Conservation (phyloP, 1,140 invertebrate species). For the Drosophila asahinai region DNA sequence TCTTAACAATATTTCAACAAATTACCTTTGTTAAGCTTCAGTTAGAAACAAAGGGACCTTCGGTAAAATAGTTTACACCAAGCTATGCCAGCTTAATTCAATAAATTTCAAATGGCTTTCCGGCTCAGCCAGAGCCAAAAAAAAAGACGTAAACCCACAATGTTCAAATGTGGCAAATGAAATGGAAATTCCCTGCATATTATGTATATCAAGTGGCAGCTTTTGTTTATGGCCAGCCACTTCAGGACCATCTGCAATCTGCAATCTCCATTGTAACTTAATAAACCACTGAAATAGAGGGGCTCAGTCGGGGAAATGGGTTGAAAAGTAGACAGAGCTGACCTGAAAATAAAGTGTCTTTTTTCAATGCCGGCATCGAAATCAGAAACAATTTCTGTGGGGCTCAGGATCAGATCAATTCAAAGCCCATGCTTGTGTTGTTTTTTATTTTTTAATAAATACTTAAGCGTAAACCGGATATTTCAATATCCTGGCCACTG, state of each 20-base stretch:
- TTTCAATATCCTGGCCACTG: conserved; percentile 62
- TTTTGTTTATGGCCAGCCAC: conserved; percentile 42
- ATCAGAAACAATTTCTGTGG: conserved; percentile 39
- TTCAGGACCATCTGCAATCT: conserved; percentile 35
- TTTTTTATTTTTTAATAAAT: conserved; percentile 74
- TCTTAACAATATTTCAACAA: background rate
- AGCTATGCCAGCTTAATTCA: conserved; percentile 4
- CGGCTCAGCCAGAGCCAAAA: background rate
- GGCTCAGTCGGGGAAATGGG: background rate
- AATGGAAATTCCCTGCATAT: conserved; percentile 34
- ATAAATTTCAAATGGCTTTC: conserved; percentile 16
- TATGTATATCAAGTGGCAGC: conserved; percentile 38
- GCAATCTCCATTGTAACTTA: conserved; percentile 40
- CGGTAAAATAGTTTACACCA: background rate
- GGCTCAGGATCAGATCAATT: conserved; percentile 47
- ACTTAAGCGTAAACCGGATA: conserved; percentile 69
- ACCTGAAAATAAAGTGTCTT: conserved; percentile 10
- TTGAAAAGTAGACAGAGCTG: background rate
- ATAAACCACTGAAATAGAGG: conserved; percentile 21
- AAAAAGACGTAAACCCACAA: conserved; percentile 14
- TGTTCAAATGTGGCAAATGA: conserved; percentile 26
- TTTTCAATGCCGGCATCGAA: background rate
- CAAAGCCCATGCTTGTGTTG: conserved; percentile 27
- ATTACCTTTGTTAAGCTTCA: background rate
- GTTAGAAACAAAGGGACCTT: too few species aligned